These are phyloP conservation scores for Pyrgus malvae DNA, from an alignment of 2,888 invertebrate species.

Conservation along the genomic window DNA sequence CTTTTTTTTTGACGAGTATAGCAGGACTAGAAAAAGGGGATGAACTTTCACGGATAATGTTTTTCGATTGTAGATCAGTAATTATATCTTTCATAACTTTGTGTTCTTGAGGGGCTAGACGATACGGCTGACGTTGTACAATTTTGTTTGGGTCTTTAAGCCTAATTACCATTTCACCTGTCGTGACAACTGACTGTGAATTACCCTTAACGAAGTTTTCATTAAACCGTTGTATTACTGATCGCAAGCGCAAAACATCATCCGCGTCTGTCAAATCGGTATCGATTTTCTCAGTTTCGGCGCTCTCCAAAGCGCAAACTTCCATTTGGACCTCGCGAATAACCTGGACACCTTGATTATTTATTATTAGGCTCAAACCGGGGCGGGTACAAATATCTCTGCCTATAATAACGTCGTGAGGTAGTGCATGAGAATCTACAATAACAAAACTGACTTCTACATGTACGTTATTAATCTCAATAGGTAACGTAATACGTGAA, in stretches of 20 bases:
- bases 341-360: neutral
- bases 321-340: neutral
- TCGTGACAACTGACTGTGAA: conserved; percentile 1
- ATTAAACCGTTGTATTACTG: neutral
- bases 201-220: conserved; percentile 3
- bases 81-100: conserved; percentile 5
- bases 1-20: conserved; percentile 38
- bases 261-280: neutral
- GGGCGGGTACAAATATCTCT: neutral
- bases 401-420: neutral
- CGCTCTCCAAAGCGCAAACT: neutral
- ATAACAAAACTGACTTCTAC: neutral
- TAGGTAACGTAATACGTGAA: neutral
- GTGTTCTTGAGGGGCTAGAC: conserved; percentile 19
- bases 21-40: conserved; percentile 38
- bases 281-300: neutral
- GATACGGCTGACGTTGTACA: conserved; percentile 24
- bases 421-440: neutral
- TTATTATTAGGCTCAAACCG: neutral
- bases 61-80: conserved; percentile 10
- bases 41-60: conserved; percentile 21
- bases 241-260: neutral
- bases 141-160: conserved; percentile 21
- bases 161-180: conserved; percentile 16
- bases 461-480: neutral